phyloP scores from a whole-genome alignment of 2,888 invertebrate genomes.

The Nebria brevicollis region DNA sequence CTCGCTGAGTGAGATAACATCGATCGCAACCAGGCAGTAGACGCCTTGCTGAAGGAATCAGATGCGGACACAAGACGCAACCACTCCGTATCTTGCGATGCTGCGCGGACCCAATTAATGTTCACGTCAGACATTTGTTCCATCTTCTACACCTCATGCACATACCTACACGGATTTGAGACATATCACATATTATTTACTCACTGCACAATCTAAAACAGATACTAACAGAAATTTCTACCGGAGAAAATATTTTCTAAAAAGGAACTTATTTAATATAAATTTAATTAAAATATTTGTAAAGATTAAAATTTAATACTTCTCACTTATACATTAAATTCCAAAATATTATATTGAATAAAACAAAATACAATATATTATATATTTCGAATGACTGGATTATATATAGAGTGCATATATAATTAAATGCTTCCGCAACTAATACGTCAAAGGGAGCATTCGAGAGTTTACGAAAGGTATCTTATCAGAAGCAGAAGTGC shows the following conservation, averaged over 20 bases:
- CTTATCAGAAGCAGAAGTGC: not conserved
- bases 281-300: no score
- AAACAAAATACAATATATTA: no score
- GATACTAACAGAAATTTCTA: no score
- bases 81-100: not conserved
- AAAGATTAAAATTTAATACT: no score
- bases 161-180: not conserved
- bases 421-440: not conserved
- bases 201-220: no score
- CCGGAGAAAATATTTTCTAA: no score
- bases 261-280: no score
- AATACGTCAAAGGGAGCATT: not conserved
- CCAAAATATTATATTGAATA: no score
- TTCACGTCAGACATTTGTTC: not conserved
- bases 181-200: no score
- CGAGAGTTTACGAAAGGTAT: no score
- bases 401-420: not conserved
- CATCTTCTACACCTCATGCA: not conserved
- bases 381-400: no score
- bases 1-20: constrained; percentile 16
- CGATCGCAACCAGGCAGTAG: constrained; percentile 1
- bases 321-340: no score
- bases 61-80: not conserved
- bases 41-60: not conserved
- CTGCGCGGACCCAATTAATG: not conserved